Evolutionary conservation across 2,888 invertebrate genomes (phyloP).

Genomic region (Abrostola triplasia): DNA sequence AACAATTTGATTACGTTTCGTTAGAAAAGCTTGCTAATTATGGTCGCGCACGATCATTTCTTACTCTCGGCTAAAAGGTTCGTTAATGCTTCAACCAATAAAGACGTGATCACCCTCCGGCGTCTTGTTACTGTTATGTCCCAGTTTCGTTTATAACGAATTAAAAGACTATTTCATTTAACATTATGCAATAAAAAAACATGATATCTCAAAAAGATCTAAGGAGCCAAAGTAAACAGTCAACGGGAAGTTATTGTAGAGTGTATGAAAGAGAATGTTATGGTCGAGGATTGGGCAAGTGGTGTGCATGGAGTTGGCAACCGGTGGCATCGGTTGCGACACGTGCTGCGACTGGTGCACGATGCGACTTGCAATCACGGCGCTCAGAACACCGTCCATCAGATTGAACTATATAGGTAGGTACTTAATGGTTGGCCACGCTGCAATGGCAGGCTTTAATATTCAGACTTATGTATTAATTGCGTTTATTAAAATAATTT

Average conservation of each 20-base stretch:
- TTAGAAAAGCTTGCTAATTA: constrained; percentile 1
- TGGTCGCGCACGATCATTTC: not conserved
- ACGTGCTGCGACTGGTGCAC: constrained; percentile 36
- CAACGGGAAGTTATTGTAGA: constrained; percentile 38
- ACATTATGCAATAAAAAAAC: constrained; percentile 24
- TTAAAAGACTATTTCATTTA: constrained; percentile 14
- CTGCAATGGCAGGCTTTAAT: not conserved
- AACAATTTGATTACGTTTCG: not conserved
- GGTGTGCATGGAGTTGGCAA: constrained; percentile 46
- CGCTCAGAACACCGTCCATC: constrained; percentile 13
- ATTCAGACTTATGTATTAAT: not conserved
- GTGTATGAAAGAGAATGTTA: constrained; percentile 28
- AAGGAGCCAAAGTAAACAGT: constrained; percentile 29
- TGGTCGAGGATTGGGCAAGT: constrained; percentile 42
- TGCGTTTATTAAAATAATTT: too few species aligned
- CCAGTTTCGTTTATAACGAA: constrained; percentile 22
- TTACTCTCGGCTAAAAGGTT: constrained; percentile 8
- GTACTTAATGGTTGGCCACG: not conserved
- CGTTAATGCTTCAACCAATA: constrained; percentile 1
- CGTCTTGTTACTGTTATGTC: constrained; percentile 10
- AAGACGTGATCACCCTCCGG: constrained; percentile 16
- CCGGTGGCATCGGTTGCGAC: constrained; percentile 45
- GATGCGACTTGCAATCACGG: constrained; percentile 23
- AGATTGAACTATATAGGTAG: not conserved
- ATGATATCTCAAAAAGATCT: constrained; percentile 27